Conservation (phyloP, 2,797 vertebrate genomes). For the Phataginus tetradactyla region DNA sequence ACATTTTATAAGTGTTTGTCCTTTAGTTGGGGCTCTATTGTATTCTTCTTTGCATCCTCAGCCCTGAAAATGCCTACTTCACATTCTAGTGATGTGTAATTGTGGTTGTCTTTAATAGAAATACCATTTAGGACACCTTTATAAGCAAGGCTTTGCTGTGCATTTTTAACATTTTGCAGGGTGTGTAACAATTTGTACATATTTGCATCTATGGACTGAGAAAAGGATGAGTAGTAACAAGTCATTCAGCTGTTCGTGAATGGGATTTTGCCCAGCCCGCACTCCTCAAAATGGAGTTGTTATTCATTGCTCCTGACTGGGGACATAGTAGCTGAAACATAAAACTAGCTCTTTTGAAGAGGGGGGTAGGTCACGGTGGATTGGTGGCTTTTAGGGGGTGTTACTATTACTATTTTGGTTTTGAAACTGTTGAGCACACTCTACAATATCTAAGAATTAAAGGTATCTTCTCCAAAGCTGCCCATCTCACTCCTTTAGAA, state of each 20-base stretch:
- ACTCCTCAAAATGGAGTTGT: background rate
- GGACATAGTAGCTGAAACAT: background rate
- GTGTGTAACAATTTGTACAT: background rate
- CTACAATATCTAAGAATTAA: background rate
- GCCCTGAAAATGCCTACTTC: background rate
- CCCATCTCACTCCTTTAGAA: background rate
- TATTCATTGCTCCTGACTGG: background rate
- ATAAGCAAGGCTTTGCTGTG: background rate
- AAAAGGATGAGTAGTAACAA: background rate
- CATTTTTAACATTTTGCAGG: background rate
- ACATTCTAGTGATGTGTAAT: background rate
- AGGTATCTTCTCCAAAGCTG: background rate
- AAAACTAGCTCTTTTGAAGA: background rate
- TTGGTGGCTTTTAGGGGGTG: background rate
- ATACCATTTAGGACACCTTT: background rate
- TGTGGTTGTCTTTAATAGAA: background rate
- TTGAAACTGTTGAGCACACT: background rate
- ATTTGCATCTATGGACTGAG: background rate
- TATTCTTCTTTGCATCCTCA: background rate
- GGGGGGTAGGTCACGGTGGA: background rate
- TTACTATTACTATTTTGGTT: background rate
- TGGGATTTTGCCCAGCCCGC: background rate
- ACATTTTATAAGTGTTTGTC: constrained; percentile 9
- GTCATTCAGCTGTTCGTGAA: background rate
- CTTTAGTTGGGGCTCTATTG: background rate